phyloP scores from a whole-genome alignment of 2,113 vertebrate species.

The Apodemus sylvaticus region DNA sequence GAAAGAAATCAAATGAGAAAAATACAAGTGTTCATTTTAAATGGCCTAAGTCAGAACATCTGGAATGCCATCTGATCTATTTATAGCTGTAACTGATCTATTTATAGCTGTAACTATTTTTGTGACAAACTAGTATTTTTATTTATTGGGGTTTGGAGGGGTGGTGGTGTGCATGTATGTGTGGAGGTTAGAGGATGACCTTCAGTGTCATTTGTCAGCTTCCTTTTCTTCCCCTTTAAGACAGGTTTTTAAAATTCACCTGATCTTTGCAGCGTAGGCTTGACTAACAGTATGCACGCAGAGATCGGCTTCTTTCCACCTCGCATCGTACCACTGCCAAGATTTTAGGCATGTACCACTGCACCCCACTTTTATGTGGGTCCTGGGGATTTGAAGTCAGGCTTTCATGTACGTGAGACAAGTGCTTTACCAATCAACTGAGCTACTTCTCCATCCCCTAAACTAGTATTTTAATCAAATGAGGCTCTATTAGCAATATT shows the following conservation, averaged over 20 bases:
- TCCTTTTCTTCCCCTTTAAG: not conserved
- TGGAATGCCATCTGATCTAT: not conserved
- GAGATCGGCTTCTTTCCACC: not conserved
- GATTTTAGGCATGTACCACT: not conserved
- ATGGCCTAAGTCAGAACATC: not conserved
- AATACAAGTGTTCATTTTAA: constrained; percentile 18
- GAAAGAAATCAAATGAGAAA: constrained; percentile 35
- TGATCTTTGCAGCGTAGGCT: not conserved
- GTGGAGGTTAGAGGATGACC: not conserved
- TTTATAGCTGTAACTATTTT: not conserved
- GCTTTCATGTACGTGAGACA: not conserved
- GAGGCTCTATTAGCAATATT: not conserved
- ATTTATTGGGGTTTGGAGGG: not conserved
- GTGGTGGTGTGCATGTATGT: too few species aligned
- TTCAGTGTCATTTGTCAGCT: too few species aligned
- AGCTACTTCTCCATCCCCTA: not conserved
- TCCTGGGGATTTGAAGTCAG: not conserved
- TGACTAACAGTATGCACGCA: not conserved
- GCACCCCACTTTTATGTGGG: not conserved
- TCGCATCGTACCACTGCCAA: rapidly evolving
- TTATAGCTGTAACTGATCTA: not conserved
- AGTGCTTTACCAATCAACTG: not conserved
- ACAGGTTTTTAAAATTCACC: not conserved
- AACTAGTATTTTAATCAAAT: not conserved
- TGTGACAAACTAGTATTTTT: constrained; percentile 8